Evolutionary conservation across 1,140 invertebrate species (phyloP).

Genomic region (Platorchestia sp.): DNA sequence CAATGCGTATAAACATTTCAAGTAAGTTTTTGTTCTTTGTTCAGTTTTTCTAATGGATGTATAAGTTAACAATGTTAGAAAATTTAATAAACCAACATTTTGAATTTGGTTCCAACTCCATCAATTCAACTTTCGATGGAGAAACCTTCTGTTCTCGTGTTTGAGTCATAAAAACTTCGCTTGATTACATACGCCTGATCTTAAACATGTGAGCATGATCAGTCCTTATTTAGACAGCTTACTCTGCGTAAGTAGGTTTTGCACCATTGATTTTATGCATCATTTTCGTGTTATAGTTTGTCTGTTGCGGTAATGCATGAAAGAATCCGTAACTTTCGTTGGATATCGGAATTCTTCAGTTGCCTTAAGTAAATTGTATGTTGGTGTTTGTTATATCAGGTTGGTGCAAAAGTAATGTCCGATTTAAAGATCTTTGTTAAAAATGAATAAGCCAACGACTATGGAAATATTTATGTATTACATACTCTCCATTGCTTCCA

Average conservation of each 20-base stretch:
- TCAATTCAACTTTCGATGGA: background rate
- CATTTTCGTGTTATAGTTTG: background rate
- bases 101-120: background rate
- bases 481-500: no score
- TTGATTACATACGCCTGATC: background rate
- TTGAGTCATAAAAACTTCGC: background rate
- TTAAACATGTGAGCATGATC: background rate
- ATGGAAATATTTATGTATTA: no score
- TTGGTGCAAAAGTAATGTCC: no score
- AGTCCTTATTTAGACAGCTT: background rate
- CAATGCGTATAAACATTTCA: slow-evolving; percentile 82
- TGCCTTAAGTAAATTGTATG: no score
- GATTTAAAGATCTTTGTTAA: no score
- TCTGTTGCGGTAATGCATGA: no score
- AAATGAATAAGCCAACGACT: no score
- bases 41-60: background rate
- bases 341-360: no score
- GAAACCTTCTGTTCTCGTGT: background rate
- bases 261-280: no score
- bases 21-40: slow-evolving; percentile 56
- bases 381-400: no score
- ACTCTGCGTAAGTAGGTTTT: background rate
- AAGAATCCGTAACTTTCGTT: no score
- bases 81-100: no score
- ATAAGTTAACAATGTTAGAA: background rate